Evolutionary conservation across 2,888 invertebrate genomes (phyloP), one percentile per base, ranked within the genome.

Genomic region (Ichneumoninae sp.): DNA sequence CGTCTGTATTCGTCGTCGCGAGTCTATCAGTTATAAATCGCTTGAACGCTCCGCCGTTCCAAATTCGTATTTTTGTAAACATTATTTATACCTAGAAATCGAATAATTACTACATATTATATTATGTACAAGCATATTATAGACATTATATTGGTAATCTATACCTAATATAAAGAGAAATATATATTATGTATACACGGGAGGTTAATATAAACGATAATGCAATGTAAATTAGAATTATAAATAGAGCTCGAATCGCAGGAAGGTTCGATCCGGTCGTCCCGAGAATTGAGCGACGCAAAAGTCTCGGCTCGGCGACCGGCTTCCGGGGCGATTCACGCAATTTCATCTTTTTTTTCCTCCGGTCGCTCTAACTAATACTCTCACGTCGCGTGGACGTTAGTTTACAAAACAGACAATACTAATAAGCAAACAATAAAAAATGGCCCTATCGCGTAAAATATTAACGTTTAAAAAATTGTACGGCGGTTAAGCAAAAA

Each of bases 1-100:
- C 54, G 54, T 77, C 77, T 62, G 70, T 74, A 62, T 62, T 83
- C 71, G 77, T 85, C 82, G 77, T 85, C 60, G 82, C 85, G 84
- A 83, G 72, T 40, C 40, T 87, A 79, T 57, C 62, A 33, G 62
- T 83, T 78, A 85, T 86, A 78, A 69, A 84, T 88, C 89, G 87
- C 90, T 91, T 90, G 90, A 90, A 88, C 88, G 87, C 92, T 91
- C 78, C 88, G 91, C 90, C 92, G 92, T 91, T 89, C 89, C 87
- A 91, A 93, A 93, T 92, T 92, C 90, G 92, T 93, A 93, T 93
- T 93, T 93, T 93, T 93, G 91, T 93, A 93, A 92, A 91, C 88
- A 91, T 92, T 90, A 90, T 91, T 92, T 91, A 89, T 92, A 92
- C 86, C 88, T 91, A 91, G 89, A 19, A 40, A 87, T 84, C 85